Evolutionary conservation across 2,888 invertebrate genomes (phyloP), one percentile per base, ranked within the genome.

Genomic region (Limnephilus auricula): DNA sequence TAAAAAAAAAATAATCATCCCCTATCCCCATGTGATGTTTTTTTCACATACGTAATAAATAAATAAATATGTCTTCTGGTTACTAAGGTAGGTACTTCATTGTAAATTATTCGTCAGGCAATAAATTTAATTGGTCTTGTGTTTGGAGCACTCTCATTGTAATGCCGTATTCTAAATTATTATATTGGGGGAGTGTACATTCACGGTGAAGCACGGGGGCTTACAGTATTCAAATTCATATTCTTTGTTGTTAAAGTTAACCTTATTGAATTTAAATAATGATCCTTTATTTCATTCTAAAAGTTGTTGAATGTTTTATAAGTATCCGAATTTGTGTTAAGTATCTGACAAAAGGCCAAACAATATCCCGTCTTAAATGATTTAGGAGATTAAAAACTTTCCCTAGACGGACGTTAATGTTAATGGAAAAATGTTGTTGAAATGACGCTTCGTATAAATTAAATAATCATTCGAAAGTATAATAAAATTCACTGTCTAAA

Each of bases 341-440:
- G 86, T 86, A 86, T 86, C 65, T 65, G 86, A 86, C 86, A 86
- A 86, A 86, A 86, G 86, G 65, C 86, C 86, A 86, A 86, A 89
- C 89, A 79, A 78, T 84, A 85, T 90, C 79, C 86, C 78, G 84
- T 86, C 90, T 85, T 34, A 90, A 90, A 90, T 86, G 90, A 86
- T 86, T 86, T 85, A 90, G 84, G 34, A 79, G 79, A 90, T 86
- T 90, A 78, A 90, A 79, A 86, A 90, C 86, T 86, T 90, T 40
- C 79, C 45, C 34, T 79, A 30, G 65, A 86, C 84, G 40, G 50
- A 85, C 86, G 78, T 79, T 79, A 86, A 90, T 90, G 85, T 85
- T 90, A 90, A 90, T 90, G 90, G 90, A 90, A 90, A 78, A 86
- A 86, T 90, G 85, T 85, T 90, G 90, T 90, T 82, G 32, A 50